Evolutionary conservation across 2,888 invertebrate genomes (phyloP).

Genomic region (Plutella xylostella): DNA sequence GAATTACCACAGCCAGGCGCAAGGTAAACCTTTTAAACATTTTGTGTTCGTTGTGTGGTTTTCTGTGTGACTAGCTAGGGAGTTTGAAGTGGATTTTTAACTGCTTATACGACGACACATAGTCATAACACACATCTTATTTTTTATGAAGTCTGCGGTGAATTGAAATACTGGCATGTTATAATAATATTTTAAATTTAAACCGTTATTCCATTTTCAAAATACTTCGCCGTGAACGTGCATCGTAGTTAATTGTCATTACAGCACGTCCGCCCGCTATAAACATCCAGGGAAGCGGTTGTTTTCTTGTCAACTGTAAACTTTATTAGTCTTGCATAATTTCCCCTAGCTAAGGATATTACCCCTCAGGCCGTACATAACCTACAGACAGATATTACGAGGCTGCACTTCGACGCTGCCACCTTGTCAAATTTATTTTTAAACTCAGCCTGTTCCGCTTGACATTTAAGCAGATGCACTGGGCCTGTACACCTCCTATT

Average conservation of each 20-base stretch:
- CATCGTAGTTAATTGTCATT: no score
- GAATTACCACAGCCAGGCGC: constrained; percentile 86
- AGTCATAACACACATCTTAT: no score
- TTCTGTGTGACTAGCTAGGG: no score
- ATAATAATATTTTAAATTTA: no score
- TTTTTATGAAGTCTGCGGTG: no score
- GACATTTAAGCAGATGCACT: constrained; percentile 59
- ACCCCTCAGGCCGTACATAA: no score
- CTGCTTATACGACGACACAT: no score
- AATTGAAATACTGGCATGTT: background rate
- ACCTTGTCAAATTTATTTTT: constrained; percentile 59
- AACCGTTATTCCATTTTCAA: background rate
- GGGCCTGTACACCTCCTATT: constrained; percentile 31
- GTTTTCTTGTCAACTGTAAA: constrained; percentile 23
- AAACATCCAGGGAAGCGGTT: constrained; percentile 10
- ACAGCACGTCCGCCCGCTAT: background rate
- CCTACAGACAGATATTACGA: constrained; percentile 20
- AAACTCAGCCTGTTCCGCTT: constrained; percentile 43
- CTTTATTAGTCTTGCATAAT: constrained; percentile 32
- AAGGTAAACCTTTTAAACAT: constrained; percentile 55
- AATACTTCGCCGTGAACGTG: no score
- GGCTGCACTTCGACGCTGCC: constrained; percentile 31
- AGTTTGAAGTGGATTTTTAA: no score
- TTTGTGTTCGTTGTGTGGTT: background rate
- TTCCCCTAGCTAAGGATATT: constrained; percentile 22